These are phyloP conservation scores for Tetropium fuscum DNA, from an alignment of 2,888 invertebrate species.

Conservation along the genomic window DNA sequence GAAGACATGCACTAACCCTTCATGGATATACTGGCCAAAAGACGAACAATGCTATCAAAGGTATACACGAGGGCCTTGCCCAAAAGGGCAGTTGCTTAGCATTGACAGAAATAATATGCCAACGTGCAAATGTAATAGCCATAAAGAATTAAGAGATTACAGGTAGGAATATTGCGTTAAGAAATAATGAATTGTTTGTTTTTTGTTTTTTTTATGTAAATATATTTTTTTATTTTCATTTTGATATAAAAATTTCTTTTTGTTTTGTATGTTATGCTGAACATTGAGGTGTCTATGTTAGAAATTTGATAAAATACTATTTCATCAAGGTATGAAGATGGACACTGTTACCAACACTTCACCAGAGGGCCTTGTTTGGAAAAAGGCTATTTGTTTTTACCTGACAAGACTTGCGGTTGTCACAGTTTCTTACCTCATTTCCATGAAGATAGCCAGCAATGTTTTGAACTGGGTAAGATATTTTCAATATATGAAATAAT, in stretches of 20 bases:
- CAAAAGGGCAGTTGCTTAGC: slow-evolving; percentile 77
- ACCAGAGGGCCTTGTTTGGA: slow-evolving; percentile 84
- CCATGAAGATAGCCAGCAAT: slow-evolving; percentile 75
- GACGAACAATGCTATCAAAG: slow-evolving; percentile 81
- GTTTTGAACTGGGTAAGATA: slow-evolving; percentile 79
- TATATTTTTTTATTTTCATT: too few species aligned
- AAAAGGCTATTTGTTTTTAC: slow-evolving; percentile 81
- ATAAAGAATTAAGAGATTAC: slow-evolving; percentile 64
- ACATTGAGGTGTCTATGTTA: neutral
- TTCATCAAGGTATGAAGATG: slow-evolving; percentile 46
- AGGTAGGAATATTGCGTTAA: too few species aligned
- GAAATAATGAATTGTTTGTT: too few species aligned
- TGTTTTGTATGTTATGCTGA: neutral
- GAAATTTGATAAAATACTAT: neutral
- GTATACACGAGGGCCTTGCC: slow-evolving; percentile 81
- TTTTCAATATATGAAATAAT: neutral
- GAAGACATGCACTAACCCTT: slow-evolving; percentile 73
- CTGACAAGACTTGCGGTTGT: slow-evolving; percentile 81
- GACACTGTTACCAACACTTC: slow-evolving; percentile 61
- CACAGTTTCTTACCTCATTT: slow-evolving; percentile 79
- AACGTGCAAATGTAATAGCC: slow-evolving; percentile 69
- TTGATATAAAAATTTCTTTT: too few species aligned
- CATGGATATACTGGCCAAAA: slow-evolving; percentile 81
- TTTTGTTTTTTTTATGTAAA: too few species aligned
- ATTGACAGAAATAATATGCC: slow-evolving; percentile 71